Conservation (phyloP, 2,113 vertebrate genomes). For the Benitochromis conjunctus region DNA sequence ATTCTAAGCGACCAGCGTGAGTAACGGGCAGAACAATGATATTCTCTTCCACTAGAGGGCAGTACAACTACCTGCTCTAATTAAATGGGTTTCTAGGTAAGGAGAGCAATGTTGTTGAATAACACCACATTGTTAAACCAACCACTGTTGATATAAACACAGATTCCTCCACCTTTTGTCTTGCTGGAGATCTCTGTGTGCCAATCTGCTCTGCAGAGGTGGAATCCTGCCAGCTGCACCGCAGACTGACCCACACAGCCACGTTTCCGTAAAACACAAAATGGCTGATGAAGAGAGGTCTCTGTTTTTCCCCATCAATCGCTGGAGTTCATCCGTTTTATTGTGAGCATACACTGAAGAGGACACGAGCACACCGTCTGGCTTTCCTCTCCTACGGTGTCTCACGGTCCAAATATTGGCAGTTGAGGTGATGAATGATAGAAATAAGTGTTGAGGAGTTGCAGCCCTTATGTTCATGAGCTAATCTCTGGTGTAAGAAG, state of each 20-base stretch:
- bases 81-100: not conserved
- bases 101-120: not conserved
- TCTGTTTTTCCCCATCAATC: not conserved
- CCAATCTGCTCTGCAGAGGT: not conserved
- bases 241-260: not conserved
- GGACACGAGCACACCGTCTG: not conserved
- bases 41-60: no score
- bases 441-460: not conserved
- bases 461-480: not conserved
- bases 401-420: not conserved
- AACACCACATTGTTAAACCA: not conserved
- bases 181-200: not conserved
- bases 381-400: not conserved
- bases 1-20: no score
- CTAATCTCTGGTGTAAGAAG: not conserved
- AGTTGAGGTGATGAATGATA: not conserved
- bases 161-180: not conserved
- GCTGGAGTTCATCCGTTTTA: not conserved
- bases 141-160: not conserved
- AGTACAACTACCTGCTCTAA: no score
- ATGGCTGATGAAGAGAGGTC: not conserved
- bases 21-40: no score
- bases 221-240: not conserved
- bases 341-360: not conserved
- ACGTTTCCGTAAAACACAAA: not conserved